A percentile compares a stretch with the other conserved stretches of the same genome.
These are phyloP conservation scores for Lordiphosa andalusiaca DNA, from an alignment of 2,888 invertebrate species.

Conservation along the genomic window DNA sequence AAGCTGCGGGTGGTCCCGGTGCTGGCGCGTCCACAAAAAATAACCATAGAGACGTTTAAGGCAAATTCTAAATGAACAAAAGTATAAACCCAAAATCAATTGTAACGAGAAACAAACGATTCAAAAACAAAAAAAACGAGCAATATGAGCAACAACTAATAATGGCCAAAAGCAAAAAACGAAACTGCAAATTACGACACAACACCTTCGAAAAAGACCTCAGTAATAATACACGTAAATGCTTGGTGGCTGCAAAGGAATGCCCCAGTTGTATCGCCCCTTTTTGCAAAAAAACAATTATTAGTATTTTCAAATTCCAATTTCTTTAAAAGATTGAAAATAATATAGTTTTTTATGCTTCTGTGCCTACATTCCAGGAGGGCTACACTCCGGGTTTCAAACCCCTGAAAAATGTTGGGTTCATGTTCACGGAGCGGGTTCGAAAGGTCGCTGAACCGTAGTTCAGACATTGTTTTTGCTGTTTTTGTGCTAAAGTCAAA, in stretches of 20 bases:
- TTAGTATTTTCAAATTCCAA: no score
- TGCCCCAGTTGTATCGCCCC: slow-evolving; percentile 71
- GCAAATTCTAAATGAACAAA: slow-evolving; percentile 75
- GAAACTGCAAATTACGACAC: slow-evolving; percentile 70
- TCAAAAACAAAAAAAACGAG: slow-evolving; percentile 44
- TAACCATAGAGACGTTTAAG: slow-evolving; percentile 77
- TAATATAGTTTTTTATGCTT: no score
- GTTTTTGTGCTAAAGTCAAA: no score
- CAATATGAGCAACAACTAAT: slow-evolving; percentile 66
- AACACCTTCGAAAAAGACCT: slow-evolving; percentile 74
- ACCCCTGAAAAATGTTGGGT: no score
- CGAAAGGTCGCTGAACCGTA: no score
- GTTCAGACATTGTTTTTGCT: no score
- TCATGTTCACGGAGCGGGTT: no score
- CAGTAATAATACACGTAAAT: slow-evolving; percentile 59
- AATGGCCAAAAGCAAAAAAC: slow-evolving; percentile 57
- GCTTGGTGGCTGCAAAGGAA: slow-evolving; percentile 67
- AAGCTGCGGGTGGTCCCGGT: slow-evolving; percentile 20
- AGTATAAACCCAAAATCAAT: slow-evolving; percentile 54
- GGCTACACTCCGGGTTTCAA: no score
- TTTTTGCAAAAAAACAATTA: slow-evolving; percentile 35
- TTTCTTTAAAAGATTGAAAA: neutral
- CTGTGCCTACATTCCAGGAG: no score
- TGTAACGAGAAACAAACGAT: slow-evolving; percentile 62
- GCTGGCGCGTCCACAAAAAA: slow-evolving; percentile 65